Percentiles rank a stretch among this genome's conserved stretches.
Conservation (phyloP, 2,113 vertebrate genomes). For the Corythaeola cristata region DNA sequence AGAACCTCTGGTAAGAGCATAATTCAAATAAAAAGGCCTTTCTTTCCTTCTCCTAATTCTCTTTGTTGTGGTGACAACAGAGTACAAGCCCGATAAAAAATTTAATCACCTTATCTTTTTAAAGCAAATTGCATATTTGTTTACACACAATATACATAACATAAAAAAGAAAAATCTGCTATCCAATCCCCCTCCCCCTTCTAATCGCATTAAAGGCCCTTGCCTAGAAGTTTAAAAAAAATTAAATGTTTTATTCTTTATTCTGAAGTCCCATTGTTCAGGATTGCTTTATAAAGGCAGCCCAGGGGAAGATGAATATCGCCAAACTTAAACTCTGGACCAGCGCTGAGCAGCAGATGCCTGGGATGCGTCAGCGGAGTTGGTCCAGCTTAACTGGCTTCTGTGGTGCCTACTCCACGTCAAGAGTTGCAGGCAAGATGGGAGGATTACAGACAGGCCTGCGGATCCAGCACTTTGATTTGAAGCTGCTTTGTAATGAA, state of each 20-base stretch:
- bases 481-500: slow-evolving; percentile 53
- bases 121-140: slow-evolving; percentile 85
- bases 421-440: slow-evolving; percentile 6
- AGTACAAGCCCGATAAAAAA: slow-evolving; percentile 80
- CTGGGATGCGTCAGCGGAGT: background rate
- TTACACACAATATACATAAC: slow-evolving; percentile 73
- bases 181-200: slow-evolving; percentile 35
- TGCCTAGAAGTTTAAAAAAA: slow-evolving; percentile 19
- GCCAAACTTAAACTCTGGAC: slow-evolving; percentile 17
- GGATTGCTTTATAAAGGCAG: slow-evolving; percentile 51
- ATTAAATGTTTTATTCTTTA: slow-evolving; percentile 53
- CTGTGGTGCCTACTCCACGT: background rate
- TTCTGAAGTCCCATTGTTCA: slow-evolving; percentile 69
- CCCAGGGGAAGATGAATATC: slow-evolving; percentile 62
- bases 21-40: slow-evolving; percentile 68
- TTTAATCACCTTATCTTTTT: slow-evolving; percentile 85
- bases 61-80: slow-evolving; percentile 79
- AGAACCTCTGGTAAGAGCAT: slow-evolving; percentile 70
- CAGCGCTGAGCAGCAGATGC: slow-evolving; percentile 45
- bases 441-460: slow-evolving; percentile 38
- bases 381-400: slow-evolving; percentile 42
- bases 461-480: slow-evolving; percentile 1
- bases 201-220: slow-evolving; percentile 58
- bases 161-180: slow-evolving; percentile 67
- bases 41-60: slow-evolving; percentile 75